These are phyloP conservation scores for Eilema depressum DNA, from an alignment of 2,888 invertebrate species.

Conservation along the genomic window DNA sequence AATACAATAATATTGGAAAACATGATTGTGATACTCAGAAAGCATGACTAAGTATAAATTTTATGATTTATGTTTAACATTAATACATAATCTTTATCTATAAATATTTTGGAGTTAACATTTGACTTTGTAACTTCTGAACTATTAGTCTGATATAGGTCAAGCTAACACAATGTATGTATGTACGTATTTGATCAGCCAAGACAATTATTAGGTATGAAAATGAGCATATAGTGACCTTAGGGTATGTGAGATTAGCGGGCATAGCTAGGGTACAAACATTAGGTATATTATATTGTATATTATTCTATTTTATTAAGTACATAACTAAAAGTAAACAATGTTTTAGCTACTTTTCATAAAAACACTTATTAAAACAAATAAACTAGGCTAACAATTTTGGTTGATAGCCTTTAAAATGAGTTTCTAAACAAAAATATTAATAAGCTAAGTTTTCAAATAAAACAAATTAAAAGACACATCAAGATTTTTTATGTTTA, in stretches of 20 bases:
- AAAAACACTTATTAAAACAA: too few relatives aligned
- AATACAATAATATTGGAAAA: neutral
- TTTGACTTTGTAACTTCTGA: neutral
- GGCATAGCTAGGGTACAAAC: neutral
- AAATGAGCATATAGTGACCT: neutral
- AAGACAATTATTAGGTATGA: neutral
- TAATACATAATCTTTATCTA: conserved; percentile 4
- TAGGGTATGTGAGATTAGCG: neutral
- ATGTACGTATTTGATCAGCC: neutral
- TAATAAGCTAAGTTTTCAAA: too few relatives aligned
- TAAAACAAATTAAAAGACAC: too few relatives aligned
- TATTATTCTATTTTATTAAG: too few relatives aligned
- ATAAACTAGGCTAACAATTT: too few relatives aligned
- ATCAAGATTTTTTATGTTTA: too few relatives aligned
- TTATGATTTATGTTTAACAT: neutral
- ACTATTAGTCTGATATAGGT: neutral
- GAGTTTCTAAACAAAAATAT: too few relatives aligned
- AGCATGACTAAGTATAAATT: neutral
- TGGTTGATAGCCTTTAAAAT: too few relatives aligned
- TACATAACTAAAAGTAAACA: too few relatives aligned
- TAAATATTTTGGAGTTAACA: neutral
- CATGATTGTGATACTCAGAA: neutral
- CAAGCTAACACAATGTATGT: neutral
- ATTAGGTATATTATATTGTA: too few relatives aligned
- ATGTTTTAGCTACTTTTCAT: too few relatives aligned